Conservation (phyloP, 2,113 vertebrate species). For the Azemiops feae region DNA sequence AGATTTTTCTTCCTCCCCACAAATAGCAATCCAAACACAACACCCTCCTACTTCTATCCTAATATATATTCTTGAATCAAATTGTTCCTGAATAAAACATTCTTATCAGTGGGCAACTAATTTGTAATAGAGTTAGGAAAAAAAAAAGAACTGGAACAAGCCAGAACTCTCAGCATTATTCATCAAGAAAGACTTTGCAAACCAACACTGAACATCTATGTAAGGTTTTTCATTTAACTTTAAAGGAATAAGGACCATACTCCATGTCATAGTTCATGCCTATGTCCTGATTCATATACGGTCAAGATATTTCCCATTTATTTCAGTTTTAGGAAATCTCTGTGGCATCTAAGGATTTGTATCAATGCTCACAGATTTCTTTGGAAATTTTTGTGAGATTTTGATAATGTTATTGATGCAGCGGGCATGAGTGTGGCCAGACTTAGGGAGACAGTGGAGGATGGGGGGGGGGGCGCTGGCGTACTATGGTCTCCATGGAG, state of each 20-base stretch:
- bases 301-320: neutral
- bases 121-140: neutral
- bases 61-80: neutral
- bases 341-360: neutral
- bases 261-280: neutral
- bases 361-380: neutral
- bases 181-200: neutral
- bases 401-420: no score
- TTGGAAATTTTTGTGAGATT: neutral
- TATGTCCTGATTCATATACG: neutral
- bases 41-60: neutral
- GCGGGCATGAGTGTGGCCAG: no score
- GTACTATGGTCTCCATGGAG: no score
- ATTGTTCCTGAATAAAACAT: neutral
- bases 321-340: neutral
- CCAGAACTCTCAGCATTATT: neutral
- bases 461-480: no score
- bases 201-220: neutral
- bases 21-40: conserved; percentile 16
- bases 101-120: neutral
- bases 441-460: no score
- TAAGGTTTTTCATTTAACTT: neutral
- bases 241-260: neutral
- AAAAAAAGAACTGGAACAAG: neutral
- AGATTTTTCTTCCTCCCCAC: neutral